Evolutionary conservation across 2,888 invertebrate species (phyloP).

Genomic region (Leistus spinibarbis): DNA sequence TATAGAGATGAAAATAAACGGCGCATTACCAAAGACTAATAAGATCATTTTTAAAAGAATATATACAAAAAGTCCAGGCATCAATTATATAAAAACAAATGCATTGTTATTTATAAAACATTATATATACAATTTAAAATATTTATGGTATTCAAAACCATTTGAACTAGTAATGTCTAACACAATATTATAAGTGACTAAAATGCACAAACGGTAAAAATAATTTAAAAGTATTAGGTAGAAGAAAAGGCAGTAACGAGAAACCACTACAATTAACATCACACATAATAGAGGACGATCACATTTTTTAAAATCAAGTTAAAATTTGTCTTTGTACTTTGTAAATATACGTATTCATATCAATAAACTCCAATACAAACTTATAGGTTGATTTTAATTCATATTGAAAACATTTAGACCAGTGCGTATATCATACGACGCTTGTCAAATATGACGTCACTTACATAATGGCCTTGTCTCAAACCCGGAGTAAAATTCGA

Average conservation of each 20-base stretch:
- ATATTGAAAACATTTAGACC: too few relatives aligned
- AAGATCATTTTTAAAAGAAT: constrained; percentile 19
- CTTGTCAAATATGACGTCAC: too few relatives aligned
- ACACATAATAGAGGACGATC: not conserved
- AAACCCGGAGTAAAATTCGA: too few relatives aligned
- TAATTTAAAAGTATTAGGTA: constrained; percentile 15
- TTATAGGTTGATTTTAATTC: too few relatives aligned
- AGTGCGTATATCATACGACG: too few relatives aligned
- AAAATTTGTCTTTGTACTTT: not conserved
- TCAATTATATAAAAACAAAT: constrained; percentile 32
- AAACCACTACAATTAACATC: constrained; percentile 11
- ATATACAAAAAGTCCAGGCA: constrained; percentile 22
- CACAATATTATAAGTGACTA: constrained; percentile 33
- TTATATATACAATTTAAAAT: constrained; percentile 36
- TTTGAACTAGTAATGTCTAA: constrained; percentile 11
- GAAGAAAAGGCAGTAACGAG: constrained; percentile 27
- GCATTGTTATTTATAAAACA: constrained; percentile 25
- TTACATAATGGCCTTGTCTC: too few relatives aligned
- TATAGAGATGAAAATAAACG: not conserved
- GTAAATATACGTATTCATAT: too few relatives aligned
- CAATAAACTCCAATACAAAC: too few relatives aligned
- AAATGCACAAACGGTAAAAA: constrained; percentile 37
- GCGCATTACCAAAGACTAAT: not conserved
- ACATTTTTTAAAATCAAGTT: not conserved
- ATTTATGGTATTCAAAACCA: constrained; percentile 20